A percentile compares a stretch with the other conserved stretches of the same genome.
Conservation (phyloP, 2,797 vertebrate species). For the Caiman crocodilus region DNA sequence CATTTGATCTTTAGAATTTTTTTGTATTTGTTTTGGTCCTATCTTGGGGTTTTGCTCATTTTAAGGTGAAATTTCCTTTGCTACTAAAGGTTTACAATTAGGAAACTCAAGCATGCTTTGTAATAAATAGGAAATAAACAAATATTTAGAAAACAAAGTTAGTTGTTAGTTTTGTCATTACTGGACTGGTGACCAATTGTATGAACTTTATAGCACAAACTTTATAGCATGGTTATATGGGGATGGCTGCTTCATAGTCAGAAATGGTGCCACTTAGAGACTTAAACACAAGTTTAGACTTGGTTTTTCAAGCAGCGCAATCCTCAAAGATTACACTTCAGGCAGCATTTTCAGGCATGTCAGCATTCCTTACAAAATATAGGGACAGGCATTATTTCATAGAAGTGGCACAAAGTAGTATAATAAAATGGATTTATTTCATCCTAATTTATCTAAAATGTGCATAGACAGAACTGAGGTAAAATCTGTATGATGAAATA, state of each 20-base stretch:
- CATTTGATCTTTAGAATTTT: not conserved
- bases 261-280: slow-evolving; percentile 73
- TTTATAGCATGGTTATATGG: slow-evolving; percentile 67
- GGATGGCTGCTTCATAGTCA: slow-evolving; percentile 78
- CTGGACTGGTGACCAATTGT: slow-evolving; percentile 73
- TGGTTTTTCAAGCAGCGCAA: slow-evolving; percentile 78
- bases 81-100: not conserved
- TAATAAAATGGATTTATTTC: slow-evolving; percentile 84
- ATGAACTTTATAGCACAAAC: slow-evolving; percentile 65
- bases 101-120: not conserved
- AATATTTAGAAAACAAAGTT: slow-evolving; percentile 75
- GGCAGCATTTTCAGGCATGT: slow-evolving; percentile 82
- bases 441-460: slow-evolving; percentile 85
- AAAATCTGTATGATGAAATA: slow-evolving; percentile 81
- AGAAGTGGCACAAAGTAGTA: slow-evolving; percentile 81
- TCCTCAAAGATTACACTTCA: slow-evolving; percentile 82
- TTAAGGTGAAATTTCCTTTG: not conserved
- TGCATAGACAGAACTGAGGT: slow-evolving; percentile 76
- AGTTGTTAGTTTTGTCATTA: slow-evolving; percentile 65
- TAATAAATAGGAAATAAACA: slow-evolving; percentile 61
- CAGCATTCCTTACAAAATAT: slow-evolving; percentile 81
- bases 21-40: not conserved
- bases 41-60: not conserved
- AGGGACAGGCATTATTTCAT: slow-evolving; percentile 83
- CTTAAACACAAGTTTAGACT: slow-evolving; percentile 80